Base-by-base conservation (phyloP, 2,113 vertebrate genomes). In the Colinus virginianus region DNA sequence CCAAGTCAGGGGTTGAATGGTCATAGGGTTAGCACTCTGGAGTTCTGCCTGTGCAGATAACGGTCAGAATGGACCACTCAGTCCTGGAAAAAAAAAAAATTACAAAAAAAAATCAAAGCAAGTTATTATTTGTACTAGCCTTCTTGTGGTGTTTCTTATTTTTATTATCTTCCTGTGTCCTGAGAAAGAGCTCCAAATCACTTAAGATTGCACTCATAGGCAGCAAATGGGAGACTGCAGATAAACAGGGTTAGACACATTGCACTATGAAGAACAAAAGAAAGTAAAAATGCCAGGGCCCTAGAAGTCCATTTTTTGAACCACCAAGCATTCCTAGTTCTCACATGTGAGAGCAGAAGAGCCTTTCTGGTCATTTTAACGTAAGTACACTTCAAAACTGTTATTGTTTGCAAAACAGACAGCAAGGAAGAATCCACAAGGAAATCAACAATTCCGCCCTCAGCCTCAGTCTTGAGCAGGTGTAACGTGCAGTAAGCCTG, bases 331-430 rank as follows among this genome's bases (percentile, higher is more conserved):
- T 8, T 20, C 45, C 16, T 9, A n/a, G 58, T 19, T 36, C 34
- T 53, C 38, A 45, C 23, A 8, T 0, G 3, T 40, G 62, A 22
- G 5, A 72, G 36, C 3, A 75, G 36, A 17, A 79, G 5, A 84
- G 21, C 34, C 62, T 43, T 11, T 53, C 18, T 34, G 19, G 22
- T 23, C 26, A 32, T 20, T 63, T 63, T 30, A 23, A 53, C 66
- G 45, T 0, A 2, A 68, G 14, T 2, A 4, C 4, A 17, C 40
- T 70, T 79, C 0, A 0, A 90, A 93, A 92, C 72, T 1, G 0
- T 28, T 63, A 43, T 1, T 43, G 34, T 68, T 84, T 88, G 40
- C 49, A 56, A 87, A 93, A 81, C 66, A 80, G 46, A 9, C 16
- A 71, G 58, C 36, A 81, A 7, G 12, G 53, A 45, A 90, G 90